phyloP scores from a whole-genome alignment of 2,797 vertebrate species.

The Girardinus metallicus region DNA sequence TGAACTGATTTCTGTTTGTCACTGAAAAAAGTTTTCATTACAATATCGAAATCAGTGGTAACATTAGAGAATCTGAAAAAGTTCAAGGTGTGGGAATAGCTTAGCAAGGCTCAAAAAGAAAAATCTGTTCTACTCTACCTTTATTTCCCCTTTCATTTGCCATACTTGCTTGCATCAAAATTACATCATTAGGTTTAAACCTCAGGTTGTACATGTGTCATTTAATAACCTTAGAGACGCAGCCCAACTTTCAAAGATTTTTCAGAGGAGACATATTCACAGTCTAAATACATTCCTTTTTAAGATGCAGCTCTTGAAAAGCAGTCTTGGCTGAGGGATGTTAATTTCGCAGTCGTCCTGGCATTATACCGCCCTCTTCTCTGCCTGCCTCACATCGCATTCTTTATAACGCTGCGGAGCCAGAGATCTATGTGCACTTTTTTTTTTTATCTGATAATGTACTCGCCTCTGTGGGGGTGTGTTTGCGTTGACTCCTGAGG shows the following conservation, averaged over 20 bases:
- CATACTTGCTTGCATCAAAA: background rate
- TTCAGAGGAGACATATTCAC: background rate
- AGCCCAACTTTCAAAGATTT: background rate
- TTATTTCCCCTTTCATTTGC: background rate
- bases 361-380: conserved; percentile 1
- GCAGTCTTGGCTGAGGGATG: conserved; percentile 21
- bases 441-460: background rate
- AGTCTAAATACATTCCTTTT: conserved; percentile 12
- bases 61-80: background rate
- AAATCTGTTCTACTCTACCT: conserved; percentile 9
- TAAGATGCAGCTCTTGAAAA: conserved; percentile 19
- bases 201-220: background rate
- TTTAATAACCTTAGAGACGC: background rate
- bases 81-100: background rate
- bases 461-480: conserved; percentile 8
- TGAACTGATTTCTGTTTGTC: background rate
- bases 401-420: conserved; percentile 9
- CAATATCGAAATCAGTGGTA: background rate
- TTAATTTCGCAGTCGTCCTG: conserved; percentile 23
- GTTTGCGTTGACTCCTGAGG: conserved; percentile 6
- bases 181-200: background rate
- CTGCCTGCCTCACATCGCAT: conserved; percentile 1
- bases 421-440: background rate
- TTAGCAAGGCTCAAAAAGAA: conserved; percentile 37
- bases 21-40: background rate